These are phyloP conservation scores for Chaenocephalus aceratus DNA, from an alignment of 2,113 vertebrate genomes.

Conservation along the genomic window DNA sequence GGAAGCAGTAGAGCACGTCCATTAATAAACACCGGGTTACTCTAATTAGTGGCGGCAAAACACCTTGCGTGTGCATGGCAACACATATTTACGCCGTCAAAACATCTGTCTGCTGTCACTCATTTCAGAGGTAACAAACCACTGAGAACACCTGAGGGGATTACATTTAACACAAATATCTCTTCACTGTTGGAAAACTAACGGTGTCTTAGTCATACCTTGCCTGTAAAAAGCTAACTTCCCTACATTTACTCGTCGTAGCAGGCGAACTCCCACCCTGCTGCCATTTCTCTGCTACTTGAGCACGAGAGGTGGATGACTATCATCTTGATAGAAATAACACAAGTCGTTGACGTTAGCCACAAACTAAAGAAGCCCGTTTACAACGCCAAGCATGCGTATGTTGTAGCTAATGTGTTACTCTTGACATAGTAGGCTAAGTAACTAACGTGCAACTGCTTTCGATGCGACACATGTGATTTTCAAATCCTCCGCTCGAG, in stretches of 20 bases:
- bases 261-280: not conserved
- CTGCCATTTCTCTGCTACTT: slow-evolving; percentile 13
- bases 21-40: slow-evolving; percentile 30
- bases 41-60: slow-evolving; percentile 18
- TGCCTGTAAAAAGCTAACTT: not conserved
- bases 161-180: too few species aligned
- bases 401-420: not conserved
- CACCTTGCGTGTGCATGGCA: slow-evolving; percentile 38
- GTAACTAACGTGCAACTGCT: too few species aligned
- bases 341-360: not conserved
- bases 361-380: too few species aligned
- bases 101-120: not conserved
- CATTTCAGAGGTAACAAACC: not conserved
- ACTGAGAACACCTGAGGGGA: not conserved
- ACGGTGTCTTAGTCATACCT: not conserved
- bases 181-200: not conserved
- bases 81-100: slow-evolving; percentile 16
- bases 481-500: not conserved
- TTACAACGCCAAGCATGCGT: not conserved
- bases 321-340: slow-evolving; percentile 47
- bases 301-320: slow-evolving; percentile 46
- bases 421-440: not conserved
- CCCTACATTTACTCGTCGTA: not conserved
- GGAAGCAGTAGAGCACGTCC: not conserved
- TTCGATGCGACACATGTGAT: too few species aligned